Conservation (phyloP, 2,113 vertebrate genomes). For the Capreolus pygargus region DNA sequence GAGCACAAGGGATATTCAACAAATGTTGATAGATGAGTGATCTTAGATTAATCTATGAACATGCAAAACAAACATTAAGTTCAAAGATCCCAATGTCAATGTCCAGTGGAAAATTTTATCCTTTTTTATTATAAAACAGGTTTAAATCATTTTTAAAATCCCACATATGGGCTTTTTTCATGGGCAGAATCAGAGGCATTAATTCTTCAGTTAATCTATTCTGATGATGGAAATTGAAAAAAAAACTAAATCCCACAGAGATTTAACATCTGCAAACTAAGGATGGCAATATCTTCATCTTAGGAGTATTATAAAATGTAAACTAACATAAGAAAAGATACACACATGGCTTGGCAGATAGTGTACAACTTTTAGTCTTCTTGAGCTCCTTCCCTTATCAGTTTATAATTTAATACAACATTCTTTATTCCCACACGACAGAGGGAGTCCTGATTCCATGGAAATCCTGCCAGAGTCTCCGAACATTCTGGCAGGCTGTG, state of each 20-base stretch:
- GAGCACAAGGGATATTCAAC: background rate
- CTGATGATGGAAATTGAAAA: background rate
- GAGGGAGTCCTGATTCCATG: background rate
- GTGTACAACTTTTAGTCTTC: background rate
- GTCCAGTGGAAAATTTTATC: background rate
- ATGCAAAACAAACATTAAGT: background rate
- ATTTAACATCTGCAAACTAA: background rate
- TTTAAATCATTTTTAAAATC: slow-evolving; percentile 20
- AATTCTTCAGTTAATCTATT: background rate
- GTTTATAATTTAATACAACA: background rate
- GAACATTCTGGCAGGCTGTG: background rate
- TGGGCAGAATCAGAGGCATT: background rate
- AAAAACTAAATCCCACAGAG: background rate
- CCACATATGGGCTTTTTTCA: background rate
- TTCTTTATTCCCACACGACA: background rate
- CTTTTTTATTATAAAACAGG: background rate
- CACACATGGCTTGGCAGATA: background rate
- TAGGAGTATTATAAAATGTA: background rate
- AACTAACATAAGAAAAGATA: background rate
- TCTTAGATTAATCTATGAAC: background rate
- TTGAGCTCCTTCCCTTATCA: background rate
- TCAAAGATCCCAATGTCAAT: background rate
- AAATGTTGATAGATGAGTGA: background rate
- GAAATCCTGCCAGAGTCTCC: background rate
- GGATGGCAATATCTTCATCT: background rate